Base-by-base conservation (phyloP, 1,140 invertebrate genomes). In the Trypoxylus dichotomus region DNA sequence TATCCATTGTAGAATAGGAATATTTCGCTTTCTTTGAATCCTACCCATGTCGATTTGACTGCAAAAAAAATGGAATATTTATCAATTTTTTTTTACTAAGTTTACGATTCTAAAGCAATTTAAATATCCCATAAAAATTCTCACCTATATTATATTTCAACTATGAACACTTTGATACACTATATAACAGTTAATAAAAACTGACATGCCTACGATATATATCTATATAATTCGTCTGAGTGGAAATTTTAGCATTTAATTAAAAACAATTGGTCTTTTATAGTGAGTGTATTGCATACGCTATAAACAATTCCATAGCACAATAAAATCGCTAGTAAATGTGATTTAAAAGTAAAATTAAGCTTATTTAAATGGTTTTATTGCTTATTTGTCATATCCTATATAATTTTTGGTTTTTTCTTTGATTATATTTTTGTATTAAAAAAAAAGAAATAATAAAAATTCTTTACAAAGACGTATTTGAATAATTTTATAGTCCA, bases 111-210 rank as follows among this genome's bases (percentile, higher is more conserved):
- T 58, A 21, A 58, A 58, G 15, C 47, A 11, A 58, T 37, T 37
- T 37, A 37, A 37, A 37, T 8, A 8, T 37, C 32, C 2, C 5
- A 37, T 37, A 37, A 58, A 58, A 58, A 21, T 58, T 58, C 47
- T 58, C 13, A 58, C 60, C 13, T 63, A 63, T 63, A 1, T 63
- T 19, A 63, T 63, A 63, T 63, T 63, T 63, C 19, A 63, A 25
- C 60, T 63, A 63, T 24, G 21, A 63, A 27, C 19, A 27, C n/a
- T 63, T 24, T 63, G 60, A 63, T 24, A 63, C 3, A 3, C 60
- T 63, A 19, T 63, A 19, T 63, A 24, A 24, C 21, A 63, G 25
- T 63, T 63, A 63, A 63, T 63, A 63, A 63, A 63, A 63, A 63
- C 60, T 11, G 19, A 63, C 7, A 63, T 8, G 60, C 60, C 13